Base-by-base conservation (phyloP, 2,797 vertebrate species). In the Lateolabrax maculatus region DNA sequence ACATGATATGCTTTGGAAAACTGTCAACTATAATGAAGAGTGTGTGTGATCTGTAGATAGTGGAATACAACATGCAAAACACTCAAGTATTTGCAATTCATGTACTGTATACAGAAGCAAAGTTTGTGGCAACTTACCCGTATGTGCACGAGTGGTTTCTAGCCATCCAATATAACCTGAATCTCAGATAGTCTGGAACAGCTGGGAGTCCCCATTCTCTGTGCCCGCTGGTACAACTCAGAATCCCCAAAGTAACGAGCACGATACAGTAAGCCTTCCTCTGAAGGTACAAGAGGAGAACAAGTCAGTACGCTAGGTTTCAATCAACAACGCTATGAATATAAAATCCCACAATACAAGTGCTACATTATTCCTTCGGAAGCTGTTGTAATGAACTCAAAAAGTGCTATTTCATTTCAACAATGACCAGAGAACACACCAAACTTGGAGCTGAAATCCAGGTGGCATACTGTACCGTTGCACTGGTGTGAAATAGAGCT, bases 221-320 rank as follows among this genome's bases (percentile, higher is more conserved):
- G 98, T 21, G 98, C 98, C 91, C 96, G 96, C 93, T 98, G 96
- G 93, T 98, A 99, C 84, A 99, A 95, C 1, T 97, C 96, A 0
- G 96, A 95, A 89, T 99, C 98, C 19, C 97, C 98, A 18, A 99
- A 99, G 93, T 99, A 99, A 74, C 97, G 98, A 48, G 98, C 98
- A 73, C 98, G 96, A 90, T 99, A 99, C 81, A 99, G 90, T 90
- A 99, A 94, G 55, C 98, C 98, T 94, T 99, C 98, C 95, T 99
- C 98, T 99, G 96, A 61, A 93, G 94, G 85, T 16, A 78, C 21
- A 79, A 73, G 37, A 53, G 46, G n/a, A 70, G 6, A 72, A 18
- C 1, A 3, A 4, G 49, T 85, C 51, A 87, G 75, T 27, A 29
- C 0, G 3, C 10, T 9, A 11, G 0, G 9, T 18, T 23, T 37